Percentiles rank a stretch among this genome's conserved stretches.
Evolutionary conservation across 2,797 vertebrate species (phyloP).

Genomic region (Siniperca scherzeri): DNA sequence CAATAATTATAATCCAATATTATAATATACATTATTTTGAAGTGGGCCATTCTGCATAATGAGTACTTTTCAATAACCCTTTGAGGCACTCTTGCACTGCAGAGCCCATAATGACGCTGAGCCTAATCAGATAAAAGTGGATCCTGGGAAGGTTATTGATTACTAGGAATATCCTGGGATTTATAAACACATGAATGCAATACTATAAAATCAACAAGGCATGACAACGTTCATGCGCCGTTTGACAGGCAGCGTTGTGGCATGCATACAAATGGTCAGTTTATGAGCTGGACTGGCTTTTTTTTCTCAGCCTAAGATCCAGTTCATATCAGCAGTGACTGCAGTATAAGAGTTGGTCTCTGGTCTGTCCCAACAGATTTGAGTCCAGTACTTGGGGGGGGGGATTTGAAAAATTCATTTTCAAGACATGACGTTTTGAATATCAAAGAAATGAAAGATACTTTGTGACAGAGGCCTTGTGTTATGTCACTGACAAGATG

Average conservation of each 20-base stretch:
- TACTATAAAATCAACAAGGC: slow-evolving; percentile 48
- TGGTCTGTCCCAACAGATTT: neutral
- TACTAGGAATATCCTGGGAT: slow-evolving; percentile 10
- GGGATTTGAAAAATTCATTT: neutral
- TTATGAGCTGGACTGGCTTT: slow-evolving; percentile 6
- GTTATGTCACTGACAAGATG: neutral
- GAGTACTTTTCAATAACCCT: too few species aligned
- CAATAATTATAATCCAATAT: too few species aligned
- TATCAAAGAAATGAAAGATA: neutral
- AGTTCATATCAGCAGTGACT: neutral
- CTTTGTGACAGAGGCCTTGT: neutral
- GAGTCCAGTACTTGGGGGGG: neutral
- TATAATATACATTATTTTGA: too few species aligned
- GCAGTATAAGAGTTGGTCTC: neutral
- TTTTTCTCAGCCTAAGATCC: neutral
- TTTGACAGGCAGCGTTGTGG: slow-evolving; percentile 18
- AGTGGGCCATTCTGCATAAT: too few species aligned
- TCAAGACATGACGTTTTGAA: neutral
- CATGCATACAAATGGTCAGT: slow-evolving; percentile 35
- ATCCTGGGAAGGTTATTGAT: slow-evolving; percentile 47
- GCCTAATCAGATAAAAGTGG: slow-evolving; percentile 25
- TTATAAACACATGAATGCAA: slow-evolving; percentile 33
- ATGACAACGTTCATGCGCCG: slow-evolving; percentile 28
- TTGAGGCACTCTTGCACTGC: too few species aligned
- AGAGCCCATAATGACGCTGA: slow-evolving; percentile 14